These are phyloP conservation scores for Neogale vison DNA, from an alignment of 2,113 vertebrate species.

Conservation along the genomic window DNA sequence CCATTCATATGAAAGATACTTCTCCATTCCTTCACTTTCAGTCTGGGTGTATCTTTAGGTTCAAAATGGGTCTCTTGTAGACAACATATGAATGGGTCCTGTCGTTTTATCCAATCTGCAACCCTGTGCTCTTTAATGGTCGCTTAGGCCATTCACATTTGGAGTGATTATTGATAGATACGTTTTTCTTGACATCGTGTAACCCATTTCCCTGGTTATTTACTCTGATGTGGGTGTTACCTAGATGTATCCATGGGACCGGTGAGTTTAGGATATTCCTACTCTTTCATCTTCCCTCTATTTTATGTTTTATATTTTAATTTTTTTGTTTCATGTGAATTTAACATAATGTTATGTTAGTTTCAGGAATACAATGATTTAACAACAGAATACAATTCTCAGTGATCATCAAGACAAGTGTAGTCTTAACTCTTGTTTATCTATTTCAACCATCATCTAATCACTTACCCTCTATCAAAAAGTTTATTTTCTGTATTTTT, in stretches of 20 bases:
- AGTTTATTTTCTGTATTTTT: background rate
- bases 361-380: background rate
- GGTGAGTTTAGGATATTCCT: background rate
- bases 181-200: too few species aligned
- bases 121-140: too few species aligned
- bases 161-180: too few species aligned
- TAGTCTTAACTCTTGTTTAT: background rate
- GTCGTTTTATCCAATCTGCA: too few species aligned
- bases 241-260: background rate
- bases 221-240: background rate
- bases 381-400: background rate
- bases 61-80: too few species aligned
- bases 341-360: background rate
- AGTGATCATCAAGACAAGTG: background rate
- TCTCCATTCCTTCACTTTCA: too few species aligned
- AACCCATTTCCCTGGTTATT: background rate
- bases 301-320: background rate
- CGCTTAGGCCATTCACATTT: too few species aligned
- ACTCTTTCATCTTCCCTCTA: background rate
- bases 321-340: background rate
- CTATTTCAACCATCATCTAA: background rate
- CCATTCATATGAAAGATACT: too few species aligned
- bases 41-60: too few species aligned
- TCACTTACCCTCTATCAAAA: background rate
- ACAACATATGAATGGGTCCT: too few species aligned